Evolutionary conservation across 2,797 vertebrate genomes (phyloP).

Genomic region (Presbytis comata): DNA sequence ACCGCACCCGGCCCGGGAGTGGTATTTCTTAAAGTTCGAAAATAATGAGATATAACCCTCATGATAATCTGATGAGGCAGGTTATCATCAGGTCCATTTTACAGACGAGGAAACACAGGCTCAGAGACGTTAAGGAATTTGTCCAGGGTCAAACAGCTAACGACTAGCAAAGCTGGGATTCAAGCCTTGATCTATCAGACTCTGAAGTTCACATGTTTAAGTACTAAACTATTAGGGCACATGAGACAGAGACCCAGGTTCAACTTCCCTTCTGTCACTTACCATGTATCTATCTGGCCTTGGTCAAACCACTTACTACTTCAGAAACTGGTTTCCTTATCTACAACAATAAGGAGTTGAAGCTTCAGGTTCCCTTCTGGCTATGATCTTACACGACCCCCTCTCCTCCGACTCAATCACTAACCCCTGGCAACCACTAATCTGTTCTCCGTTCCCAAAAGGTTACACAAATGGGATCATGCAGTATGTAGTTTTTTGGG

Average conservation of each 20-base stretch:
- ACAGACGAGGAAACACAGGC: background rate
- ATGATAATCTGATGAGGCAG: background rate
- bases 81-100: background rate
- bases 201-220: background rate
- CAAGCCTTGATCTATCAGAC: background rate
- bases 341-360: too few relatives aligned
- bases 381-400: accelerated
- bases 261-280: background rate
- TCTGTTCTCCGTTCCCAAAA: background rate
- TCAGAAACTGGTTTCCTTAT: background rate
- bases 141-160: background rate
- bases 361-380: background rate
- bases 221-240: accelerated
- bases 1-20: accelerated
- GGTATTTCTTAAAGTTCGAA: background rate
- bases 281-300: background rate
- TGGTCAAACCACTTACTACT: background rate
- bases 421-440: too few relatives aligned
- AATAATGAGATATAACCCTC: background rate
- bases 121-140: background rate
- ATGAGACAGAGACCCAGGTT: background rate
- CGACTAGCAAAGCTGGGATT: background rate
- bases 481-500: accelerated
- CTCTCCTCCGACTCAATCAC: too few relatives aligned
- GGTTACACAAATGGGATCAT: background rate